Percentiles rank a stretch among this genome's conserved stretches.
Evolutionary conservation across 64 coral and sea anemone genomes (phyloP).

Genomic region (Platygyra sinensis): DNA sequence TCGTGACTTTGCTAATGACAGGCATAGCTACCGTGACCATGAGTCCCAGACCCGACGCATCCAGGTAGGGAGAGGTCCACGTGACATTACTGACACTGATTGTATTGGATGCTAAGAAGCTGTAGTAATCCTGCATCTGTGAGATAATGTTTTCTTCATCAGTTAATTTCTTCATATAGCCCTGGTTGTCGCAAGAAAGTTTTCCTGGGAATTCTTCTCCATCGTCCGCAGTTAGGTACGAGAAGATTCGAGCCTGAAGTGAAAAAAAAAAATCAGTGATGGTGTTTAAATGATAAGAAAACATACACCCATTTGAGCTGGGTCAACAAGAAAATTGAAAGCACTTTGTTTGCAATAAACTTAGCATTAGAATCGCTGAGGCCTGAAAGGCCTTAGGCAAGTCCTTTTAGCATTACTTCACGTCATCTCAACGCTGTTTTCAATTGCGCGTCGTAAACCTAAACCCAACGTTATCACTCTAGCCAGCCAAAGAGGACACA

Average conservation of each 20-base stretch:
- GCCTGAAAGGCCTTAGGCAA: too few relatives aligned
- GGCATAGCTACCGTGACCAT: constrained; percentile 97
- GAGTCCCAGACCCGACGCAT: constrained; percentile 85
- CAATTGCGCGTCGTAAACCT: too few relatives aligned
- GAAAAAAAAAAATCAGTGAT: too few relatives aligned
- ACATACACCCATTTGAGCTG: too few relatives aligned
- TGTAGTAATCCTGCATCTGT: constrained; percentile 97
- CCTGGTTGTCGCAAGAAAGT: constrained; percentile 91
- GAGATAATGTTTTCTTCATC: constrained; percentile 93
- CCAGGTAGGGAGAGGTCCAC: constrained; percentile 91
- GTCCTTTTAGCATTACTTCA: too few relatives aligned
- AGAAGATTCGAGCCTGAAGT: constrained; percentile 86
- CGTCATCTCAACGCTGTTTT: too few relatives aligned
- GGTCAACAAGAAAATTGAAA: too few relatives aligned
- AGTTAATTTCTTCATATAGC: constrained; percentile 94
- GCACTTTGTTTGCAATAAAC: too few relatives aligned
- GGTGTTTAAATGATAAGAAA: too few relatives aligned
- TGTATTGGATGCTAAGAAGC: constrained; percentile 95
- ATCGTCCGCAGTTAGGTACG: constrained; percentile 75
- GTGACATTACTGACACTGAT: constrained; percentile 90
- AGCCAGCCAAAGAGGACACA: too few relatives aligned
- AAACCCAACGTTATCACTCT: too few relatives aligned
- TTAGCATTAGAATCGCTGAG: too few relatives aligned
- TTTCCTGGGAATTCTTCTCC: constrained; percentile 94
- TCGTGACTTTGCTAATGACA: constrained; percentile 88